Evolutionary conservation across 1,140 invertebrate genomes (phyloP).

Genomic region (Hypsibius dujardini): DNA sequence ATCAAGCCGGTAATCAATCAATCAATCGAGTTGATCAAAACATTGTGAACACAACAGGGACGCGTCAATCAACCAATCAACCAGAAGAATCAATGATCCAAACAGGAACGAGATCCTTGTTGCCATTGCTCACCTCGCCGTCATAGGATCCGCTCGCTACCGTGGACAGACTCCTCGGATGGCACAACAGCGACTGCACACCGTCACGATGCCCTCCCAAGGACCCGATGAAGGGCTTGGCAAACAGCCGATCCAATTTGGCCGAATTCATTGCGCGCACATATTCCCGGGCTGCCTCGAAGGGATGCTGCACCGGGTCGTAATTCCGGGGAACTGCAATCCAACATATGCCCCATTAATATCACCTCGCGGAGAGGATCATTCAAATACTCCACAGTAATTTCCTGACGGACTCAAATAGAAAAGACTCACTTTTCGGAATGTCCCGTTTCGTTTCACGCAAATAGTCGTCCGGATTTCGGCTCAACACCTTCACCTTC

Average conservation of each 20-base stretch:
- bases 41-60: too few relatives aligned
- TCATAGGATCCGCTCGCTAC: conserved; percentile 77
- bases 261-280: conserved; percentile 83
- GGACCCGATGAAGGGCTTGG: conserved; percentile 88
- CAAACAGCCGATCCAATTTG: conserved; percentile 87
- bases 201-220: conserved; percentile 85
- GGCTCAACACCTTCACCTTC: conserved; percentile 80
- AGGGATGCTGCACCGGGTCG: conserved; percentile 75
- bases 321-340: conserved; percentile 71
- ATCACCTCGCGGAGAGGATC: not conserved
- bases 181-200: conserved; percentile 65
- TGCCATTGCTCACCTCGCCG: conserved; percentile 51
- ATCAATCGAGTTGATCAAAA: too few relatives aligned
- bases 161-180: conserved; percentile 57
- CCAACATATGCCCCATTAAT: conserved; percentile 29
- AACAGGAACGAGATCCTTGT: not conserved
- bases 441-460: conserved; percentile 88
- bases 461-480: conserved; percentile 86
- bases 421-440: conserved; percentile 55
- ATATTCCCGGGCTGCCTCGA: conserved; percentile 77
- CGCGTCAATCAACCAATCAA: conserved; percentile 19
- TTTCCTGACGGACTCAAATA: conserved; percentile 18
- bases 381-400: conserved; percentile 9
- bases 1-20: too few relatives aligned
- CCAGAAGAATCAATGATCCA: not conserved